Evolutionary conservation across 1,140 invertebrate species (phyloP).

Genomic region (Sitobion miscanthi): DNA sequence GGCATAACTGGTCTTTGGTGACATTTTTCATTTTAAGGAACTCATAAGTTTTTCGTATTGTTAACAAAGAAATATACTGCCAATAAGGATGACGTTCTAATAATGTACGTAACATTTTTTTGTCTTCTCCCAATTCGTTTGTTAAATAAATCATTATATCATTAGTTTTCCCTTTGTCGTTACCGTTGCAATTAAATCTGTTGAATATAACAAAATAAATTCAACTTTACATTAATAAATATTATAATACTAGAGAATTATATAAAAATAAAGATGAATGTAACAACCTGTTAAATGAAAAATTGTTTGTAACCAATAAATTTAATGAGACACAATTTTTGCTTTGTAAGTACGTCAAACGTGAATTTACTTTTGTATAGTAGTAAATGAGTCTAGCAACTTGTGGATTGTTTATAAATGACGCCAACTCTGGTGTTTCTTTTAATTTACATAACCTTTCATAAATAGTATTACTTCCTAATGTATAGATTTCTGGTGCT

Average conservation of each 20-base stretch:
- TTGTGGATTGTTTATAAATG: slow-evolving; percentile 35
- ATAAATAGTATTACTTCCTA: slow-evolving; percentile 39
- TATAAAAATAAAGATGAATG: neutral
- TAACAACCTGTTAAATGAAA: slow-evolving; percentile 34
- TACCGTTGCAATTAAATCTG: slow-evolving; percentile 24
- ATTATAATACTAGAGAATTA: neutral
- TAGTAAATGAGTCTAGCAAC: slow-evolving; percentile 28
- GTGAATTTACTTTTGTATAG: slow-evolving; percentile 16
- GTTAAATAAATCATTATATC: slow-evolving; percentile 38
- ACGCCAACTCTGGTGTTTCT: slow-evolving; percentile 39
- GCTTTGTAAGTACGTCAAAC: slow-evolving; percentile 38
- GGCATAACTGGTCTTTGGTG: neutral
- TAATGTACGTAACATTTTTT: neutral
- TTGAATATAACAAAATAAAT: neutral
- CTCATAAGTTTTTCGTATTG: slow-evolving; percentile 33
- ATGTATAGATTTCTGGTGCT: slow-evolving; percentile 36
- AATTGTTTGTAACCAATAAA: slow-evolving; percentile 16
- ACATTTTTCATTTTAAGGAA: slow-evolving; percentile 4
- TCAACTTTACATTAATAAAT: neutral
- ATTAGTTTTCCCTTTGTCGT: slow-evolving; percentile 1
- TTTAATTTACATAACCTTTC: slow-evolving; percentile 31
- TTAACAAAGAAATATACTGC: slow-evolving; percentile 43
- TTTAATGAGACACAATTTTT: slow-evolving; percentile 41
- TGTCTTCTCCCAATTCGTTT: neutral
- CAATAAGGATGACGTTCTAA: slow-evolving; percentile 42